phyloP scores from a whole-genome alignment of 2,113 vertebrate genomes.

The Pterophyllum scalare region DNA sequence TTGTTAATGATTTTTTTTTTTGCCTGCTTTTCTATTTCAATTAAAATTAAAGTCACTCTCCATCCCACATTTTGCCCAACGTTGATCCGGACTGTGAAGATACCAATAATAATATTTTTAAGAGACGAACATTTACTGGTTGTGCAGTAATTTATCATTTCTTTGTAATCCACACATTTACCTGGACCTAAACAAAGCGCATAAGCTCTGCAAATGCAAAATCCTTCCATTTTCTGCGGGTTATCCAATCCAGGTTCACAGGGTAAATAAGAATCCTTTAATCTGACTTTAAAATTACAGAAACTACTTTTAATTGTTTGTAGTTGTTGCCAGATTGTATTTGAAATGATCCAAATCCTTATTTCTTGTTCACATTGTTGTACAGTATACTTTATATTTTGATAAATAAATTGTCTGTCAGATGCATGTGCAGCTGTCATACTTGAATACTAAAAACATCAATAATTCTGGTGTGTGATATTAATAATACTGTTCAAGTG shows the following conservation, averaged over 20 bases:
- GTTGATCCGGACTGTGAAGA: neutral
- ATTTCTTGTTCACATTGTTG: neutral
- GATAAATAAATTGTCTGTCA: neutral
- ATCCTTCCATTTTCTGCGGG: neutral
- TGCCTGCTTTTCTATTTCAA: neutral
- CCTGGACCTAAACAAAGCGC: no score
- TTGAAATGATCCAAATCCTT: neutral
- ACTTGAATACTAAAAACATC: neutral
- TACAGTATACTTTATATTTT: constrained; percentile 10
- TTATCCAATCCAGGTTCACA: neutral
- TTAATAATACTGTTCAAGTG: neutral
- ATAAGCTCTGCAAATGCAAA: neutral
- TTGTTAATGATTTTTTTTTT: neutral
- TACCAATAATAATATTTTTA: neutral
- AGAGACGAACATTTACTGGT: neutral
- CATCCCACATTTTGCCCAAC: neutral
- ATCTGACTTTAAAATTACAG: neutral
- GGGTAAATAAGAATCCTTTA: neutral
- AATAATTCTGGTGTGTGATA: no score
- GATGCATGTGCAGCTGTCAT: neutral
- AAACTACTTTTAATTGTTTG: neutral
- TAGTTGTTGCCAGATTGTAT: neutral
- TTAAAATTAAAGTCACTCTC: neutral
- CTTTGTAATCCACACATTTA: neutral
- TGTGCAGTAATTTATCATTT: neutral